Conservation (phyloP, 35 echinoderm and acorn worm genomes). For the Holothuria glaberrima region DNA sequence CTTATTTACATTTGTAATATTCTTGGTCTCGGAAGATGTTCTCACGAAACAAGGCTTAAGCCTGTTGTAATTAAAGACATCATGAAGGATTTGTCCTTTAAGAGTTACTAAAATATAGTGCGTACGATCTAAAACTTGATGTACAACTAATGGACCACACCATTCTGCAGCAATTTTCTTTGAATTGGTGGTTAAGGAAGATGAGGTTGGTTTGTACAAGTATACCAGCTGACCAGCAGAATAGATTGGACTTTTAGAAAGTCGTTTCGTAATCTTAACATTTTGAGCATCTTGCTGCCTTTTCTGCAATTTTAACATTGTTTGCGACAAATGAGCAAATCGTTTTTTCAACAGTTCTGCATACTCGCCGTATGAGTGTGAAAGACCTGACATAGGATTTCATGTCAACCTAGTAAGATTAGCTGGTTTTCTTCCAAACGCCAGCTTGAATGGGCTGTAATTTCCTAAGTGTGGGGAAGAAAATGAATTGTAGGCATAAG, state of each 20-base stretch:
- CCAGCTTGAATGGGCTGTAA: too few species aligned
- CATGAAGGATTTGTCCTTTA: not conserved
- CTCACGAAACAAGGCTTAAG: not conserved
- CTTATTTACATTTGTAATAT: not conserved
- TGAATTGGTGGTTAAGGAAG: constrained; percentile 13
- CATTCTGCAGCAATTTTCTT: constrained; percentile 26
- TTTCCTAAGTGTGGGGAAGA: too few species aligned
- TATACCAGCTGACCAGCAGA: constrained; percentile 4
- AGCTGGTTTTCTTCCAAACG: too few species aligned
- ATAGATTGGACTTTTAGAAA: constrained; percentile 4
- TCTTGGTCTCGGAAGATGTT: not conserved
- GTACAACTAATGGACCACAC: constrained; percentile 28
- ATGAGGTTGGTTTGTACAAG: constrained; percentile 3
- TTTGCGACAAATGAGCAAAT: too few species aligned
- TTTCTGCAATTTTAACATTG: too few species aligned
- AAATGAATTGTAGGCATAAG: too few species aligned
- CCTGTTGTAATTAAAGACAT: constrained; percentile 8
- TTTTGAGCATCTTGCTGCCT: not conserved
- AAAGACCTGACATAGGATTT: too few species aligned
- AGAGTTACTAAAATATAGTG: constrained; percentile 28
- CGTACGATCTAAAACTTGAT: constrained; percentile 14
- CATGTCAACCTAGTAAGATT: not conserved
- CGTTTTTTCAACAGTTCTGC: too few species aligned
- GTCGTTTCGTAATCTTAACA: not conserved
- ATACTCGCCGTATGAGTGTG: too few species aligned